Evolutionary conservation across 2,113 vertebrate genomes (phyloP).

Genomic region (Macquaria australasica): DNA sequence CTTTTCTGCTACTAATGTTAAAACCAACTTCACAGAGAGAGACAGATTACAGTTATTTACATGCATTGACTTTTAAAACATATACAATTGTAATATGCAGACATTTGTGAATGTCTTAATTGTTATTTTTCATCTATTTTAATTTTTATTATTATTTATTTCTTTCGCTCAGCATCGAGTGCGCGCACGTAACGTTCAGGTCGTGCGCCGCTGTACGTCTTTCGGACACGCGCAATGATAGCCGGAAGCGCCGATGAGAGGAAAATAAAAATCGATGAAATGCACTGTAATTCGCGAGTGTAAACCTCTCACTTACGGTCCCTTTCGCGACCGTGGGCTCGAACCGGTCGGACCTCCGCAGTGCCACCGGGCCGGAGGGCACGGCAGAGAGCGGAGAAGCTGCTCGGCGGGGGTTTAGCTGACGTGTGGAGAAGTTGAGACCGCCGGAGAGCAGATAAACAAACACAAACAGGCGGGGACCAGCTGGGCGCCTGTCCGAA

Average conservation of each 20-base stretch:
- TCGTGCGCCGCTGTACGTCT: slow-evolving; percentile 69
- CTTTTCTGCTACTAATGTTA: background rate
- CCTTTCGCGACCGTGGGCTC: slow-evolving; percentile 43
- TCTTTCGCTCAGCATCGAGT: slow-evolving; percentile 17
- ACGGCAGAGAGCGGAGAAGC: slow-evolving; percentile 38
- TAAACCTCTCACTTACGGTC: slow-evolving; percentile 50
- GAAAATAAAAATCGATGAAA: slow-evolving; percentile 83
- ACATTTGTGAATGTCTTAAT: background rate
- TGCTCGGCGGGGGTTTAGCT: slow-evolving; percentile 77
- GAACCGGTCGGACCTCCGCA: background rate
- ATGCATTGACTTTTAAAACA: background rate
- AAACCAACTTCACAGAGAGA: background rate
- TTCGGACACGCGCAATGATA: slow-evolving; percentile 81
- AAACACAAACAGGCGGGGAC: slow-evolving; percentile 83
- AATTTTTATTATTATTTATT: background rate
- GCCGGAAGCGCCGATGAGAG: slow-evolving; percentile 85
- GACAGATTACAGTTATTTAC: background rate
- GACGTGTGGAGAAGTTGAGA: slow-evolving; percentile 82
- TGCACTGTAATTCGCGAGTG: slow-evolving; percentile 61
- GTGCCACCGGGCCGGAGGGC: slow-evolving; percentile 47
- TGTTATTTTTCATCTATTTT: background rate
- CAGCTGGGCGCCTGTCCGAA: slow-evolving; percentile 75
- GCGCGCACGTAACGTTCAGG: slow-evolving; percentile 78
- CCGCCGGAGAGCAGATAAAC: slow-evolving; percentile 79
- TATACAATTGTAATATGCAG: background rate